phyloP scores from a whole-genome alignment of 1,140 invertebrate species.

The Zaprionus camerounensis region DNA sequence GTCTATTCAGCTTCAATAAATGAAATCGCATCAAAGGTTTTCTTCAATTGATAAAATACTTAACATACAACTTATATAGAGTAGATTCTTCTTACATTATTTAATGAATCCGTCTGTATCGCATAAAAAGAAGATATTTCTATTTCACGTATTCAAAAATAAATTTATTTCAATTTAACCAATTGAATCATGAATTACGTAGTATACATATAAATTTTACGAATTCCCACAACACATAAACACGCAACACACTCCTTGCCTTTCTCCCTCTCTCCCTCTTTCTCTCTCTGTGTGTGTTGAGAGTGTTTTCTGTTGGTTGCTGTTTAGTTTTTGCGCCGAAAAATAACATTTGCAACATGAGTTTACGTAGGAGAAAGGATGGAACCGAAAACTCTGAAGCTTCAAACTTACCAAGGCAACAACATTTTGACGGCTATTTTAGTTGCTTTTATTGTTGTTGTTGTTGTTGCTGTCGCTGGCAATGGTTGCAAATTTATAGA shows the following conservation, averaged over 20 bases:
- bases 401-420: slow-evolving; percentile 29
- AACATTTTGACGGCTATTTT: slow-evolving; percentile 27
- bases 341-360: slow-evolving; percentile 54
- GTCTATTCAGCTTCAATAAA: no score
- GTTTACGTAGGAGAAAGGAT: slow-evolving; percentile 17
- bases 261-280: neutral
- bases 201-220: neutral
- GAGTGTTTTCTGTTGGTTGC: slow-evolving; percentile 8
- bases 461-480: slow-evolving; percentile 28
- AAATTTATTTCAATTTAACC: no score
- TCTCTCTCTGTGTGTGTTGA: slow-evolving; percentile 2
- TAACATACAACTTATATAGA: no score
- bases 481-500: slow-evolving; percentile 70
- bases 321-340: slow-evolving; percentile 41
- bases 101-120: no score
- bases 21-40: no score
- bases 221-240: slow-evolving; percentile 7
- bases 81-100: no score
- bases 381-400: slow-evolving; percentile 20
- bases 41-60: no score
- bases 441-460: slow-evolving; percentile 22
- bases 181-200: no score
- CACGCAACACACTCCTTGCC: neutral
- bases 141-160: no score
- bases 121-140: no score